Conservation (phyloP, 2,113 vertebrate genomes). For the Atrichornis clamosus region DNA sequence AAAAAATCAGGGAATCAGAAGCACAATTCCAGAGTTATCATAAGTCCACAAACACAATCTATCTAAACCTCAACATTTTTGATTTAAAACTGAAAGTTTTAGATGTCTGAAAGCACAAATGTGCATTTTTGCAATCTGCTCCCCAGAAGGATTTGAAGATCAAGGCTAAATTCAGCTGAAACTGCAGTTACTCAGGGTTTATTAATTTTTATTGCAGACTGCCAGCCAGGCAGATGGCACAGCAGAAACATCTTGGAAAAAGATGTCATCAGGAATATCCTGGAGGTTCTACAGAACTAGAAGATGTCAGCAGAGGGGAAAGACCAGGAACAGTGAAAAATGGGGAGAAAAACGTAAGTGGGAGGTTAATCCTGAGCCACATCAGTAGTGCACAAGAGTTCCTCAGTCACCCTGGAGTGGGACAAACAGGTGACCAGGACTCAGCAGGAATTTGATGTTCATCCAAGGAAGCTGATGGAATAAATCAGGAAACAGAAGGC, state of each 20-base stretch:
- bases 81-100: background rate
- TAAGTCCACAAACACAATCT: background rate
- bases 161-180: background rate
- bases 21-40: background rate
- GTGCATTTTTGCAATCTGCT: background rate
- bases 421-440: background rate
- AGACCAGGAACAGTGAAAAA: background rate
- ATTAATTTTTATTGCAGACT: background rate
- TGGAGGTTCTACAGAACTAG: background rate
- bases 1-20: background rate
- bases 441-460: background rate
- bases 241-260: background rate
- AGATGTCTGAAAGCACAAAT: background rate
- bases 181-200: background rate
- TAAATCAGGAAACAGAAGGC: background rate
- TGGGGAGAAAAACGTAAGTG: background rate
- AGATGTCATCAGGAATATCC: background rate
- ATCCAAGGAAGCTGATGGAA: background rate
- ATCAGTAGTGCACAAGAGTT: fast-evolving
- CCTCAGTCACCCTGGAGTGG: background rate
- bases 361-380: background rate
- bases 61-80: background rate
- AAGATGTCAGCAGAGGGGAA: background rate
- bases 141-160: background rate
- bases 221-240: background rate